Base-by-base conservation (phyloP, 2,113 vertebrate species). In the Oryctolagus cuniculus region DNA sequence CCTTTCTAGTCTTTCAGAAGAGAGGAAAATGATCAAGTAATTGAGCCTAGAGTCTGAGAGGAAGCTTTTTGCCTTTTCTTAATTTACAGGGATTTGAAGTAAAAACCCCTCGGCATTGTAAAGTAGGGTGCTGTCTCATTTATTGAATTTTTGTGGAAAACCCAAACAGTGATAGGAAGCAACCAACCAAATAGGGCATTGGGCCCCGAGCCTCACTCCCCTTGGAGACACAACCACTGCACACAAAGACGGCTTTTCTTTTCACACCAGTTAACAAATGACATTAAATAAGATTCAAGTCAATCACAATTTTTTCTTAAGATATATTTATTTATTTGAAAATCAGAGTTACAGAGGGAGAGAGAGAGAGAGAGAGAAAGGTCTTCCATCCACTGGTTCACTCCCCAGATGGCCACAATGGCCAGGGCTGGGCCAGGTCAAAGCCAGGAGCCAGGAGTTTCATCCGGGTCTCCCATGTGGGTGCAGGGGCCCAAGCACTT, bases 261-360 rank as follows among this genome's bases (percentile, higher is more conserved):
- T 77, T 90, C 88, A 90, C 7, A 27, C 36, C 86, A 70, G 49
- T 83, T 95, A 97, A 90, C 90, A 95, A 92, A 86, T 27, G 90
- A 74, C 55, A 66, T 93, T 82, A 63, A 82, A 49, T 9, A 36
- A 78, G 63, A 79, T 27, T 58, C 64, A 83, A 95, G 69, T 86
- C 55, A 17, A 58, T 58, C 6, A 58, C 4, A 5, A 58, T 58
- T 58, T 58, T 19, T 58, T 58, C 15, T 17, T 17, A 58, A 58
- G 55, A 58, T 17, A 4, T 58, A 16, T 58, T 15, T 58, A 16
- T 58, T 58, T 58, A 44, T 44, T 44, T 15, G 19, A 58, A 58
- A 58, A 58, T 58, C 55, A 58, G 55, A 58, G 19, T 58, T 58
- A 58, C 13, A 19, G 55, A 17, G 2, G 6, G 55, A 58, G 11